Evolutionary conservation across 2,888 invertebrate species (phyloP), one percentile per base, ranked within the genome.

Genomic region (Pantelozetes paolii): DNA sequence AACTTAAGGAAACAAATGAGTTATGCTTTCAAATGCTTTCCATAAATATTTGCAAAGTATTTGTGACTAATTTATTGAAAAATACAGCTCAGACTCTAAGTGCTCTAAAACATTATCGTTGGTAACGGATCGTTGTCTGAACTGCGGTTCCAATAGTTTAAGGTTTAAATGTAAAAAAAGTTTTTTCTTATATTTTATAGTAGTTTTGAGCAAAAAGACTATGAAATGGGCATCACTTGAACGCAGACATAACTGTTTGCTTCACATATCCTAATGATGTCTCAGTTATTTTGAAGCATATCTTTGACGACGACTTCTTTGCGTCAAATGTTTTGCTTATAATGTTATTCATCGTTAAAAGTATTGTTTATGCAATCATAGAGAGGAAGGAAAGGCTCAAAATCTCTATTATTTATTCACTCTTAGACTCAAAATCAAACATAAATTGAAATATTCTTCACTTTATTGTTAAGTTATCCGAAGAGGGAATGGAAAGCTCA

Each of bases 191-290:
- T 2, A 1, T 67, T 40, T 36, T 15, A 18, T n/a, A 5, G 18
- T 18, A 9, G 69, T 42, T 45, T 42, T 69, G 42, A 69, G 45
- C 28, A 18, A 42, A 11, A 69, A 69, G 69, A 26, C 26, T 28
- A 69, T 69, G 42, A 69, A 69, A 69, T 69, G 69, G 36, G 26
- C 42, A 69, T 69, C 69, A 45, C 15, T 69, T 69, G 23, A 69
- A 40, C 20, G 28, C 11, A 67, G 26, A 23, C 67, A 36, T 67
- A n/a, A 15, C 20, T 36, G 9, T 40, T 40, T 11, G 23, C 67
- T 5, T 8, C 54, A 18, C 36, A 59, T 36, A 9, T 54, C 54
- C 18, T 15, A 69, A 69, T 45, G 45, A 69, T 69, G 69, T 26
- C 45, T 69, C 3, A 69, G 28, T 45, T 69, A 69, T 69, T 45